Base-by-base conservation (phyloP, 1,140 invertebrate genomes). In the Geopemphigus sp. region DNA sequence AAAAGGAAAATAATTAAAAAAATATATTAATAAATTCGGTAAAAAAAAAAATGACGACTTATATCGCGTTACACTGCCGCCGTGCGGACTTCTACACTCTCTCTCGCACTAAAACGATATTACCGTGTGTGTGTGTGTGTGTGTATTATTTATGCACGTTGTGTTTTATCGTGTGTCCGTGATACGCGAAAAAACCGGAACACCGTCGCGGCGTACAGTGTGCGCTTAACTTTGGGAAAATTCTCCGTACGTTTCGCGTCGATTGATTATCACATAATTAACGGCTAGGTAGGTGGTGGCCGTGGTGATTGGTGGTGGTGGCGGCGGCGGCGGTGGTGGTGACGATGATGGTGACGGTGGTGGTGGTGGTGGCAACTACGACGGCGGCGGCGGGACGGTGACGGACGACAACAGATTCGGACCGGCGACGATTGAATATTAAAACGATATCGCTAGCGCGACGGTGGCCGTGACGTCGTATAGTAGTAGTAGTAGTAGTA, bases 221-320 rank as follows among this genome's bases (percentile, higher is more conserved):
- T 22, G 47, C 11, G 47, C 47, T 64, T 66, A 66, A 68, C 66
- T 50, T 50, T 17, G 45, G 32, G 63, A 39, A 68, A 66, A 68
- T 68, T 68, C 66, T 68, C 50, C 66, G 66, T 50, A 50, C 39
- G 66, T 68, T 68, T 50, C 12, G 45, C 12, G 66, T 68, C 66
- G 66, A 68, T 47, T 68, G 66, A 68, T 68, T 50, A 68, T 68
- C 66, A 68, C 66, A 68, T 66, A 66, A 66, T 66, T 66, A 66
- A 66, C 64, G 39, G 39, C 5, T 50, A 10, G 47, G 47, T 39
- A 50, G 47, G 47, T 5, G 47, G 47, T n/a, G 54, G 54, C 54
- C 19, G 19, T 1, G 54, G 19, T 8, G 19, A n/a, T n/a, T n/a
- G 11, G 47, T 12, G 47, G 47, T 5, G 47, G 47, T n/a, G 54